Evolutionary conservation across 2,888 invertebrate species (phyloP), one percentile per base, ranked within the genome.

Genomic region (Euplagia quadripunctaria): DNA sequence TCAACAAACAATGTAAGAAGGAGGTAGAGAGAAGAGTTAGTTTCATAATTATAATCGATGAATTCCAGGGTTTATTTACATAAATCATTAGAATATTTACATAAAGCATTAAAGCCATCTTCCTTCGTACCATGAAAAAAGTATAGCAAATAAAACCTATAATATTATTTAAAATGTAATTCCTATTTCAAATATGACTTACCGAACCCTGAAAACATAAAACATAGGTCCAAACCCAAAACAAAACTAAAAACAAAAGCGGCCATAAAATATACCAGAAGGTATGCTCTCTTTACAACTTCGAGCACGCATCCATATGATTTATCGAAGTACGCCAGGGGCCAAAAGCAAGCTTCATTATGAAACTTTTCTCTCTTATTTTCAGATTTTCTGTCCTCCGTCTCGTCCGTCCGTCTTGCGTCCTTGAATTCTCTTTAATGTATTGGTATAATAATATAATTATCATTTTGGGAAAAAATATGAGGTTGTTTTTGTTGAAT

Each of bases 161-260:
- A 61, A 7, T 14, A 58, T 31, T 61, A 14, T 31, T 66, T 16
- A 0, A 1, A 41, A 20, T n/a, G 6, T 7, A 55, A 11, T 55
- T 55, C 31, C 12, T 12, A 61, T 61, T 61, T 61, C 61, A 31
- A n/a, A 41, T 7, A 11, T 17, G n/a, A 14, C 43, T 55, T 20
- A 58, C 67, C 16, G 73, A 61, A 66, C 52, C 17, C 51, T 68
- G 41, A 63, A 63, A 70, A 20, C 52, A 43, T 70, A 61, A 66
- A 63, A 67, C 66, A 61, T 42, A 73, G 65, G 65, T 72, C 64
- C 11, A 65, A 46, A 58, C 43, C 41, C 46, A 43, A n/a, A 65
- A 69, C 64, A 49, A 20, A 76, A 79, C 66, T 66, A 42, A n/a
- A 42, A 74, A 82, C 65, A 82, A 75, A 81, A 73, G 42, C 68